Evolutionary conservation across 1,140 invertebrate genomes (phyloP), one percentile per base, ranked within the genome.

Genomic region (Monomorium pharaonis): DNA sequence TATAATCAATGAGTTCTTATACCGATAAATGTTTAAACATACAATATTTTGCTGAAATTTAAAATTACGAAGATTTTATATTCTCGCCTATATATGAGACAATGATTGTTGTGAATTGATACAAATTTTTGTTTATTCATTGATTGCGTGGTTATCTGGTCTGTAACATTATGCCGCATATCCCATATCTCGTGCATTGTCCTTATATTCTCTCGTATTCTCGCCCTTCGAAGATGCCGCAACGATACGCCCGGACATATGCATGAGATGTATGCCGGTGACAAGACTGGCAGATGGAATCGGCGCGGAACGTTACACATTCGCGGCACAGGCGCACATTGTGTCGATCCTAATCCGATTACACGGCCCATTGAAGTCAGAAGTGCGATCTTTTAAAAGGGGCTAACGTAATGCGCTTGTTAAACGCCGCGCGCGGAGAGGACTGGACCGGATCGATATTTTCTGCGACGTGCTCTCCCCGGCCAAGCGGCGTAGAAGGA

Each of bases 351-450:
- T 95, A 94, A 95, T 95, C 94, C 92, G 94, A 95, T 95, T 95
- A 95, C 93, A 94, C 92, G 92, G 91, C 90, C 94, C 94, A 95
- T 95, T 95, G 94, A 95, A 94, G 94, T 94, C 91, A 92, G 91
- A 94, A 95, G 94, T 95, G 93, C 93, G 94, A 95, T 95, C 92
- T 94, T 94, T 94, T 92, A 93, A 93, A 94, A 93, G 92, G 92
- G 92, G 93, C 91, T 80, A 92, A 86, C 89, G 86, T 92, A 91
- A 92, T 91, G 90, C 87, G 92, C 92, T 94, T 92, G 94, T 95
- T 94, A 94, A 94, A 92, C 90, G 91, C 72, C 86, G 83, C 62
- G 67, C 72, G 74, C 75, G 62, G 51, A 76, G 60, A 54, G 78
- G 72, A 27, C 9, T 4, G 42, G 51, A n/a, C 49, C 63, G 78